Evolutionary conservation across 2,797 vertebrate genomes (phyloP), one percentile per base, ranked within the genome.

Genomic region (Cuniculus paca): DNA sequence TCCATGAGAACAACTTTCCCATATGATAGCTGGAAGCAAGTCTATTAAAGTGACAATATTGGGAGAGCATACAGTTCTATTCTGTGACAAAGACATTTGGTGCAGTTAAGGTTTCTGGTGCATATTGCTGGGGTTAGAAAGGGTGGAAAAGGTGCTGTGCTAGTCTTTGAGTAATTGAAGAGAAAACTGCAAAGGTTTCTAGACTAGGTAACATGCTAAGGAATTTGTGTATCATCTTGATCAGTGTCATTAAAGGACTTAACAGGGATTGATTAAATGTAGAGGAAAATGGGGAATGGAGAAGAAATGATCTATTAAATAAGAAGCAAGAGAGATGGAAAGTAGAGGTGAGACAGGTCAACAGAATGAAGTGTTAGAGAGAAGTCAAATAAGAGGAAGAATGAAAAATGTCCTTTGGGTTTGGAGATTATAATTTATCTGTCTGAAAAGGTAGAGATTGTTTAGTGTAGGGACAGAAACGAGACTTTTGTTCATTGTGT

Each of bases 151-250:
- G 31, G 24, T 16, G 42, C 1, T 12, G n/a, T 72, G 22, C 17
- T 60, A 56, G 48, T 75, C 68, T 82, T 74, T 50, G 39, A 60
- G 75, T 78, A 42, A 56, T 9, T 79, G 22, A 75, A 86, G 52
- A 54, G 65, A 8, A 28, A 72, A 60, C 31, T 58, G 4, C 45
- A 70, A 88, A 39, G 24, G 11, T 39, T 42, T 86, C 20, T 54
- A 54, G 45, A 63, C 31, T 8, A 75, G 39, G 54, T 50, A 42
- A 22, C 7, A 12, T 60, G 39, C 48, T 52, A 84, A 88, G 45
- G 70, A 91, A 14, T 86, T 83, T 61, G 52, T 28, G 45, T 89
- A 96, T 94, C 26, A 65, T 93, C 31, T 90, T 60, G 36, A 65
- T 86, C 11, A n/a, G 1, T 70, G 0, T 22, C 17, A 3, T 83